phyloP scores from a whole-genome alignment of 2,888 invertebrate genomes.

The Calliscelio sp. region DNA sequence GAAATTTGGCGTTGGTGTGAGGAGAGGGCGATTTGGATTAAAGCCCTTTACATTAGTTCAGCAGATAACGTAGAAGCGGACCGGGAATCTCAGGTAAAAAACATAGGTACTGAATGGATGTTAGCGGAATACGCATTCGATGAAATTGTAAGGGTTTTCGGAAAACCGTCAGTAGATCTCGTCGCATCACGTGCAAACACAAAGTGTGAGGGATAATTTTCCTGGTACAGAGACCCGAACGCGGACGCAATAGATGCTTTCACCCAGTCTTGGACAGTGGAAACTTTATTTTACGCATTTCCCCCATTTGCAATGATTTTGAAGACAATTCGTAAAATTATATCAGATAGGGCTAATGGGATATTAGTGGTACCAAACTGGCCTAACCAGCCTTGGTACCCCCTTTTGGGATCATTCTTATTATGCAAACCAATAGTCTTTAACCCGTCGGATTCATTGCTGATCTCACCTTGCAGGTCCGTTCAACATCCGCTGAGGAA shows the following conservation, averaged over 20 bases:
- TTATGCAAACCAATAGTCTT: constrained; percentile 1
- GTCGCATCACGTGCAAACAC: constrained; percentile 75
- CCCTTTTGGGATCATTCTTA: constrained; percentile 72
- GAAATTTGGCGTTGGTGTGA: constrained; percentile 73
- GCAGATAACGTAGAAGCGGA: constrained; percentile 61
- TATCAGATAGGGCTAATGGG: constrained; percentile 76
- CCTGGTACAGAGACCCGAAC: constrained; percentile 76
- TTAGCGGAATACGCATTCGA: constrained; percentile 35
- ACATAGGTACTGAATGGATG: constrained; percentile 74
- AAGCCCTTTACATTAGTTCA: constrained; percentile 71
- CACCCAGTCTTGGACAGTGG: constrained; percentile 52
- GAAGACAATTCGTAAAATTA: constrained; percentile 76
- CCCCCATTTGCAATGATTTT: constrained; percentile 78
- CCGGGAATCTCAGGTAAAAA: constrained; percentile 12
- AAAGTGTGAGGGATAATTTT: constrained; percentile 76
- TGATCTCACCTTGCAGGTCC: constrained; percentile 5
- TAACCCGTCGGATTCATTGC: not conserved
- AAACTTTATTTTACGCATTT: constrained; percentile 76
- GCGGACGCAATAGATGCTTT: constrained; percentile 28
- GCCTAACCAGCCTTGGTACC: constrained; percentile 74
- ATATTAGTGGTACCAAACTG: constrained; percentile 76
- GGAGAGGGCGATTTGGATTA: constrained; percentile 55
- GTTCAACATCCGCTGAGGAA: not conserved
- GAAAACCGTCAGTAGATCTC: constrained; percentile 72
- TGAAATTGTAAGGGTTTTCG: constrained; percentile 34